Evolutionary conservation across 2,888 invertebrate genomes (phyloP).

Genomic region (Pseudococcus longispinus): DNA sequence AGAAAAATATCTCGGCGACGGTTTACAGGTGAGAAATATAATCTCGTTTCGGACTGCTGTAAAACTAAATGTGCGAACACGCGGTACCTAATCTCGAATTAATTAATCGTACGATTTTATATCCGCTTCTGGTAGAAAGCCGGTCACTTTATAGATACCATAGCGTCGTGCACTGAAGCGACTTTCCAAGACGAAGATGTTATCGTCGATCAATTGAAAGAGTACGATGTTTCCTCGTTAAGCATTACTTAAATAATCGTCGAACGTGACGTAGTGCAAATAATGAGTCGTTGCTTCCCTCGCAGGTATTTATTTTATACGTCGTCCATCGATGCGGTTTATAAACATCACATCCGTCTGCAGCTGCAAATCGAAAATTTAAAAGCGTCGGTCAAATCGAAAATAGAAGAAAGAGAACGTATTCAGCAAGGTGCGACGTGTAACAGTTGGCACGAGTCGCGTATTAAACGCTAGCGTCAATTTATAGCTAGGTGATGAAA

Average conservation of each 20-base stretch:
- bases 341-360: conserved; percentile 75
- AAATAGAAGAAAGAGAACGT: conserved; percentile 65
- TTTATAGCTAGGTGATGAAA: neutral
- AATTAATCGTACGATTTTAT: neutral
- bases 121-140: conserved; percentile 64
- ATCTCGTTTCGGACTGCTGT: neutral
- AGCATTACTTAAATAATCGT: neutral
- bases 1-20: conserved; percentile 82
- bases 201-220: conserved; percentile 82
- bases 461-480: neutral
- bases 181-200: conserved; percentile 83
- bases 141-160: conserved; percentile 73
- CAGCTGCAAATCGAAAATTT: conserved; percentile 77
- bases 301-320: conserved; percentile 73
- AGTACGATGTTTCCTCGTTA: conserved; percentile 63
- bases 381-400: conserved; percentile 70
- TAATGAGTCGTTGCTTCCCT: neutral
- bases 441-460: too few relatives aligned
- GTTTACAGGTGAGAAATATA: conserved; percentile 67
- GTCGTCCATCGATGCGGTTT: conserved; percentile 75
- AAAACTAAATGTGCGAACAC: too few relatives aligned
- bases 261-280: neutral
- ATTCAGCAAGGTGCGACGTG: conserved; percentile 63
- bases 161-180: conserved; percentile 75
- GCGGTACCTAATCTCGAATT: conserved; percentile 49